These are phyloP conservation scores for Rhopilema esculentum DNA, from an alignment of 30 jellyfish, hydroid and myxozoan genomes.

Conservation along the genomic window DNA sequence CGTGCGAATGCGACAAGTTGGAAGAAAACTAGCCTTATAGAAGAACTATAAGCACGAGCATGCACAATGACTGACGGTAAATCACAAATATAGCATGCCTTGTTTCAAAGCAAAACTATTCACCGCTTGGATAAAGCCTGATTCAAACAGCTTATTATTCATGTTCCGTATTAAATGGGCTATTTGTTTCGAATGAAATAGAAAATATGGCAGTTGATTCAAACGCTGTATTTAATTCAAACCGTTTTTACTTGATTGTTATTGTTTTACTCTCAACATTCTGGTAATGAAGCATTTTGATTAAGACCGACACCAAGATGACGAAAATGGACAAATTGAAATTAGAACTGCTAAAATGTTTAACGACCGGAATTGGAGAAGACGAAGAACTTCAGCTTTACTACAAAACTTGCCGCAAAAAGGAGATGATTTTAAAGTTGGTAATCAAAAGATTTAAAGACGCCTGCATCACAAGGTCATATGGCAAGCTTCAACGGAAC, in stretches of 20 bases:
- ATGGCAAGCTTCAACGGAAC: too few species aligned
- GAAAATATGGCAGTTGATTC: background rate
- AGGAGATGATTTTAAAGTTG: too few species aligned
- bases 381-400: background rate
- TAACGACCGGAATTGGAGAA: background rate
- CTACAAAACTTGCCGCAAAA: background rate
- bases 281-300: background rate
- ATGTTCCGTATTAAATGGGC: background rate
- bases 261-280: background rate
- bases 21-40: too few species aligned
- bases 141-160: background rate
- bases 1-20: too few species aligned
- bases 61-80: too few species aligned
- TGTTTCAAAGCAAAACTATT: too few species aligned
- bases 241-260: background rate
- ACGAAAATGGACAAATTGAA: background rate
- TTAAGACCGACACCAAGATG: background rate
- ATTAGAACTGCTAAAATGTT: background rate
- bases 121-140: background rate
- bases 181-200: background rate
- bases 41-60: too few species aligned
- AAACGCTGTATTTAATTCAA: background rate
- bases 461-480: too few species aligned
- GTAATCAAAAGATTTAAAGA: too few species aligned
- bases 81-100: too few species aligned